A percentile compares a stretch with the other conserved stretches of the same genome.
Conservation (phyloP, 1,140 invertebrate genomes). For the Arion vulgaris region DNA sequence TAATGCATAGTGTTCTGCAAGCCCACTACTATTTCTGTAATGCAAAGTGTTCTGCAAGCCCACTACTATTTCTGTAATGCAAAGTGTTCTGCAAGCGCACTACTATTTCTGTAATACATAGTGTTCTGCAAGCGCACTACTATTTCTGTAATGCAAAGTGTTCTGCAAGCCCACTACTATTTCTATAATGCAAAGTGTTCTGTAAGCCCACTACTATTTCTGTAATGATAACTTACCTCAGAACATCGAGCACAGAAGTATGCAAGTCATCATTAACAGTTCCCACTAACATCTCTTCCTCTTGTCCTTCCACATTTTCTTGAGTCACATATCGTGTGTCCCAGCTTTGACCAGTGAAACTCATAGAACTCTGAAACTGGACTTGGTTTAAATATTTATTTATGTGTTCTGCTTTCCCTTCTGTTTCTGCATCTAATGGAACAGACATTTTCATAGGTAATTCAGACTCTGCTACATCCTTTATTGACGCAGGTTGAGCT, state of each 20-base stretch:
- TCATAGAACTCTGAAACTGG: constrained; percentile 37
- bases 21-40: too few species aligned
- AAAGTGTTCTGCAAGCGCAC: too few species aligned
- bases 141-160: too few species aligned
- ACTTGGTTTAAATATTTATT: constrained; percentile 57
- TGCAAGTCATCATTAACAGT: background rate
- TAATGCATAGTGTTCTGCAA: too few species aligned
- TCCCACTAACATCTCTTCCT: background rate
- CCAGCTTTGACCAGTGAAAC: constrained; percentile 25
- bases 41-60: too few species aligned
- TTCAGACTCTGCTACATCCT: constrained; percentile 5
- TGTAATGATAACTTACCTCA: constrained; percentile 15
- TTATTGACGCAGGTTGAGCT: background rate
- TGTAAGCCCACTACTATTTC: too few species aligned
- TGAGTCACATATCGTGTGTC: background rate
- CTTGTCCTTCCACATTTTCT: background rate
- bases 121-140: too few species aligned
- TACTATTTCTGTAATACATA: too few species aligned
- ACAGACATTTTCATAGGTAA: background rate
- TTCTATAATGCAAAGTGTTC: too few species aligned
- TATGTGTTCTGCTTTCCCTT: constrained; percentile 60
- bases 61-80: too few species aligned
- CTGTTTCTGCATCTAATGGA: constrained; percentile 36
- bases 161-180: too few species aligned
- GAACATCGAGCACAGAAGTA: constrained; percentile 1